A percentile compares a stretch with the other conserved stretches of the same genome.
phyloP scores from a whole-genome alignment of 2,888 invertebrate genomes.

The Sthenelais limicola region DNA sequence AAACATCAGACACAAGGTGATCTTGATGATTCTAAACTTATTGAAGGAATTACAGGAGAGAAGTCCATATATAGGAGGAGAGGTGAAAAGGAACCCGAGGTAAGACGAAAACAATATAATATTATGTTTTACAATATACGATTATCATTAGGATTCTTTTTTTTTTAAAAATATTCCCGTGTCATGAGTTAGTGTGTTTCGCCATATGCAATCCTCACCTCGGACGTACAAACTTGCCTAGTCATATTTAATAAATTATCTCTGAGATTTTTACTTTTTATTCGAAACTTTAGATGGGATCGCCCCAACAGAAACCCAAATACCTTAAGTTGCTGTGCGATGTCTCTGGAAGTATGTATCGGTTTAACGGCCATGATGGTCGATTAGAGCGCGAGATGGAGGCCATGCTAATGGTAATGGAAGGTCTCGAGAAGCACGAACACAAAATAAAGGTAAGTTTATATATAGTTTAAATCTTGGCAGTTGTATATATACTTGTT shows the following conservation, averaged over 20 bases:
- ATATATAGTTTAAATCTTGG: too few relatives aligned
- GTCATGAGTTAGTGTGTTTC: too few relatives aligned
- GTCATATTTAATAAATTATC: too few relatives aligned
- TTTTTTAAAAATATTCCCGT: too few relatives aligned
- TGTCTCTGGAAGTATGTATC: slow-evolving; percentile 97
- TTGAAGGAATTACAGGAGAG: slow-evolving; percentile 93
- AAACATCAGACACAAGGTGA: slow-evolving; percentile 95
- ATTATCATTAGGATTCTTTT: too few relatives aligned
- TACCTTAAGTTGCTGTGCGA: slow-evolving; percentile 88
- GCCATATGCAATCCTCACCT: too few relatives aligned
- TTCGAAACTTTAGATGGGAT: slow-evolving; percentile 75
- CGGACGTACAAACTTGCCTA: too few relatives aligned
- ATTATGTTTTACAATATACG: too few relatives aligned
- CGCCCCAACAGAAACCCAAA: slow-evolving; percentile 91
- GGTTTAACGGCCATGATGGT: slow-evolving; percentile 96
- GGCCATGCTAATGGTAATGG: slow-evolving; percentile 81
- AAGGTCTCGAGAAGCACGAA: slow-evolving; percentile 90
- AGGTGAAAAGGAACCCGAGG: slow-evolving; percentile 88
- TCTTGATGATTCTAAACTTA: slow-evolving; percentile 93
- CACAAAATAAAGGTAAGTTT: slow-evolving; percentile 79
- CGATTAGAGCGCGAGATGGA: slow-evolving; percentile 84
- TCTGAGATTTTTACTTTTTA: too few relatives aligned
- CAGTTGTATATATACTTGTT: too few relatives aligned
- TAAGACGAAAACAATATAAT: too few relatives aligned
- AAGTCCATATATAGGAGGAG: slow-evolving; percentile 89